Conservation (phyloP, 64 coral and sea anemone genomes). For the Pachyseris speciosa region DNA sequence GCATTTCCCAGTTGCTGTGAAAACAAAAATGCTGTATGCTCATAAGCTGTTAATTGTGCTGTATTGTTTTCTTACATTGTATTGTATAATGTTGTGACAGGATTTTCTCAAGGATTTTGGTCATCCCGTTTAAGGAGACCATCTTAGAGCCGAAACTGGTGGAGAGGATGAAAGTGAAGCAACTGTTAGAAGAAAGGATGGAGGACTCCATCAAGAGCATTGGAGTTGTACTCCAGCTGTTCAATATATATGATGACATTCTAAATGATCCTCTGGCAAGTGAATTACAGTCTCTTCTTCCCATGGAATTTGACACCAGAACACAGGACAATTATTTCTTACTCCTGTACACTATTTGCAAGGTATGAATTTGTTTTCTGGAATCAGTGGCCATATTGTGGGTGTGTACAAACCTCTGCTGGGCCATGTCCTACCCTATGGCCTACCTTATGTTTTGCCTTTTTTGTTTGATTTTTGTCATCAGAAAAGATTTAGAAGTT, state of each 20-base stretch:
- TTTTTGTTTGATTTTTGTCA: background rate
- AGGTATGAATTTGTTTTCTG: too few relatives aligned
- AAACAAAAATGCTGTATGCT: too few relatives aligned
- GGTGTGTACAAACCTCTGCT: too few relatives aligned
- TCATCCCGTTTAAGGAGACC: background rate
- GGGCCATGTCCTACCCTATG: too few relatives aligned
- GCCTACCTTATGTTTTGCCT: too few relatives aligned
- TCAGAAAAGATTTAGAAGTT: background rate
- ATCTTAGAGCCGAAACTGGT: background rate
- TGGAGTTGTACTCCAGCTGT: background rate
- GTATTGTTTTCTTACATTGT: background rate
- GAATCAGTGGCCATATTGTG: too few relatives aligned
- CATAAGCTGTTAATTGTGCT: too few relatives aligned
- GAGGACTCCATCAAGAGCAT: background rate
- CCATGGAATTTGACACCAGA: background rate
- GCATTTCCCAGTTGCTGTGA: too few relatives aligned
- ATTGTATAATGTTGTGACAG: background rate
- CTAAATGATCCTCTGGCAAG: background rate
- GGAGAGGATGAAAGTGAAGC: background rate
- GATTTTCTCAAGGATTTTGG: background rate
- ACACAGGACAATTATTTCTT: background rate
- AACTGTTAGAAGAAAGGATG: background rate
- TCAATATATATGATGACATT: background rate
- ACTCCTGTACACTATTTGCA: background rate
- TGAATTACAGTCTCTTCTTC: background rate